Conservation (phyloP, 2,888 invertebrate species). For the Laspeyria flexula region DNA sequence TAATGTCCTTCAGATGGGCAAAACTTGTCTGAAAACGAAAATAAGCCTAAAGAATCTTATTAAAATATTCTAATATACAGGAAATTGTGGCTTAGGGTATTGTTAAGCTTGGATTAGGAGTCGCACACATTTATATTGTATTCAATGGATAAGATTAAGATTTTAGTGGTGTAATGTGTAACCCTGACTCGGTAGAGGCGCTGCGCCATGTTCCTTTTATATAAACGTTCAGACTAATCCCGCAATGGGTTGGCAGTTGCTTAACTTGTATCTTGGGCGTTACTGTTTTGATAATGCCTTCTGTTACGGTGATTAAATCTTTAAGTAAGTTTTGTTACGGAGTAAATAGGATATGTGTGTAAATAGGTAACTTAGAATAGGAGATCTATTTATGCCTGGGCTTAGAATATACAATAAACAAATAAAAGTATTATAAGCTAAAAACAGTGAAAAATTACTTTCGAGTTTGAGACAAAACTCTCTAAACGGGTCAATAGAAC, state of each 20-base stretch:
- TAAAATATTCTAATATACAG: conserved; percentile 25
- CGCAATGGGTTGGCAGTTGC: neutral
- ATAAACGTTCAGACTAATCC: neutral
- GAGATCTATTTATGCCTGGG: no score
- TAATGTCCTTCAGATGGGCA: conserved; percentile 25
- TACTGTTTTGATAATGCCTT: neutral
- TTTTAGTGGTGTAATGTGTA: conserved; percentile 3
- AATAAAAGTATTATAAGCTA: no score
- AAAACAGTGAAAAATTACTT: no score
- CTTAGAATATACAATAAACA: no score
- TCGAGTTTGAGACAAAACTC: no score
- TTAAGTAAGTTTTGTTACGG: neutral
- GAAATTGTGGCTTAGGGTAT: conserved; percentile 7
- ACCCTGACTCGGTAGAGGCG: no score
- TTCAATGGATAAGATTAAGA: conserved; percentile 15
- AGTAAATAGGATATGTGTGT: neutral
- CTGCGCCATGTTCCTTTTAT: neutral
- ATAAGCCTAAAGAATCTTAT: conserved; percentile 25
- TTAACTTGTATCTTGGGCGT: neutral
- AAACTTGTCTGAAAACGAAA: conserved; percentile 22
- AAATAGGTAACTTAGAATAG: neutral
- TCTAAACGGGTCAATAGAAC: no score
- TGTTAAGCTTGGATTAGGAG: conserved; percentile 13
- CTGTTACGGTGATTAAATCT: neutral
- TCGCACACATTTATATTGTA: conserved; percentile 13